These are phyloP conservation scores for Drosophila macrothrix DNA, from an alignment of 2,888 invertebrate species.

Conservation along the genomic window DNA sequence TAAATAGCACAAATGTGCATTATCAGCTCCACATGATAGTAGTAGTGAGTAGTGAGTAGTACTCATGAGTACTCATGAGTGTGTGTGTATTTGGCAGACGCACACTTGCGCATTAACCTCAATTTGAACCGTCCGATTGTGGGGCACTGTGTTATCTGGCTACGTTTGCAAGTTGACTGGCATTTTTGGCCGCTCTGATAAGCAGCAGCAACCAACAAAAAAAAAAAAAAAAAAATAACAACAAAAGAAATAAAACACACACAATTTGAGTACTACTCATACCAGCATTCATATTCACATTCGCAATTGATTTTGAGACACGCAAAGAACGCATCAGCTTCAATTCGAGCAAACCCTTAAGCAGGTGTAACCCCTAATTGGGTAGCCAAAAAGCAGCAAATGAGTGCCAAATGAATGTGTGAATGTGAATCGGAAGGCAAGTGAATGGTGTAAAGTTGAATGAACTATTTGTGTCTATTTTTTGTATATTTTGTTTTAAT, in stretches of 20 bases:
- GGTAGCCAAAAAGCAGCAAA: neutral
- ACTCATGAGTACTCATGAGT: neutral
- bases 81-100: slow-evolving; percentile 41
- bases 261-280: neutral
- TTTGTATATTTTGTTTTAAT: neutral
- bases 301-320: slow-evolving; percentile 22
- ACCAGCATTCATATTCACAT: neutral
- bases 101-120: slow-evolving; percentile 71
- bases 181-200: slow-evolving; percentile 53
- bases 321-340: slow-evolving; percentile 39
- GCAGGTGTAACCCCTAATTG: neutral
- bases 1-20: slow-evolving; percentile 81
- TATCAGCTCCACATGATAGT: slow-evolving; percentile 57
- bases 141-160: slow-evolving; percentile 77
- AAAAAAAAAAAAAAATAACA: neutral
- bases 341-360: slow-evolving; percentile 19
- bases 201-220: slow-evolving; percentile 21
- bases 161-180: slow-evolving; percentile 61
- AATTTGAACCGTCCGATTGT: slow-evolving; percentile 77
- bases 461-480: slow-evolving; percentile 43
- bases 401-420: neutral
- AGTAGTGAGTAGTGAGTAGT: neutral
- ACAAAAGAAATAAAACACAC: neutral
- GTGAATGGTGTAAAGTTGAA: slow-evolving; percentile 53
- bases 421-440: neutral